Conservation (phyloP, 2,888 invertebrate genomes). For the Epistrophella euchroma region DNA sequence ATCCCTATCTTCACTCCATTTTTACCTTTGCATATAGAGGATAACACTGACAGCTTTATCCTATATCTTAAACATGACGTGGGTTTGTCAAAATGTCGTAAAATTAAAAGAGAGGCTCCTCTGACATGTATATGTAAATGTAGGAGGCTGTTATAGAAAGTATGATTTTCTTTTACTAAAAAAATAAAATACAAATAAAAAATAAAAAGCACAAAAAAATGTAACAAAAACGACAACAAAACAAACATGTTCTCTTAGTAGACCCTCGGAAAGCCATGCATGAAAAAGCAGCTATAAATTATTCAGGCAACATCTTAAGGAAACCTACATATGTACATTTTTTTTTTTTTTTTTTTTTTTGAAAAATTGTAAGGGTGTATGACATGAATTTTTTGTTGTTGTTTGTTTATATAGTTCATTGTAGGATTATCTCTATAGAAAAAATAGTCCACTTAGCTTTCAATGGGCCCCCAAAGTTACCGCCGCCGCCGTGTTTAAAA, state of each 20-base stretch:
- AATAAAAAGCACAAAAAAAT: neutral
- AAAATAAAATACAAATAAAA: neutral
- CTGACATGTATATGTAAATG: slow-evolving; percentile 28
- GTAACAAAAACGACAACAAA: slow-evolving; percentile 43
- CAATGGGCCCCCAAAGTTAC: neutral
- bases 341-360: too few relatives aligned
- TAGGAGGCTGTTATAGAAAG: slow-evolving; percentile 24
- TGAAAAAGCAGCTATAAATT: slow-evolving; percentile 69
- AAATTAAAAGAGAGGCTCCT: slow-evolving; percentile 32
- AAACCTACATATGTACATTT: slow-evolving; percentile 59
- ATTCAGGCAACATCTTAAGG: slow-evolving; percentile 68
- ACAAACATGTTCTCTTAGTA: slow-evolving; percentile 55
- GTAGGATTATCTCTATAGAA: neutral
- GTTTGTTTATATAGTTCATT: neutral
- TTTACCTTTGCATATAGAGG: slow-evolving; percentile 6
- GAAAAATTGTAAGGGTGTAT: slow-evolving; percentile 5
- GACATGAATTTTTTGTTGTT: neutral
- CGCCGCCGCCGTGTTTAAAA: too few relatives aligned
- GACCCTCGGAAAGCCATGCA: slow-evolving; percentile 69
- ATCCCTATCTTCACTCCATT: slow-evolving; percentile 4
- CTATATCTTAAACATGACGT: slow-evolving; percentile 23
- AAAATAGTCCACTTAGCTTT: neutral
- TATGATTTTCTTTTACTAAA: slow-evolving; percentile 25
- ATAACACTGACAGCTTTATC: slow-evolving; percentile 18
- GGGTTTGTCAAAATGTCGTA: slow-evolving; percentile 42